These are phyloP conservation scores for Eciton burchellii DNA, from an alignment of 1,140 invertebrate genomes.

Conservation along the genomic window DNA sequence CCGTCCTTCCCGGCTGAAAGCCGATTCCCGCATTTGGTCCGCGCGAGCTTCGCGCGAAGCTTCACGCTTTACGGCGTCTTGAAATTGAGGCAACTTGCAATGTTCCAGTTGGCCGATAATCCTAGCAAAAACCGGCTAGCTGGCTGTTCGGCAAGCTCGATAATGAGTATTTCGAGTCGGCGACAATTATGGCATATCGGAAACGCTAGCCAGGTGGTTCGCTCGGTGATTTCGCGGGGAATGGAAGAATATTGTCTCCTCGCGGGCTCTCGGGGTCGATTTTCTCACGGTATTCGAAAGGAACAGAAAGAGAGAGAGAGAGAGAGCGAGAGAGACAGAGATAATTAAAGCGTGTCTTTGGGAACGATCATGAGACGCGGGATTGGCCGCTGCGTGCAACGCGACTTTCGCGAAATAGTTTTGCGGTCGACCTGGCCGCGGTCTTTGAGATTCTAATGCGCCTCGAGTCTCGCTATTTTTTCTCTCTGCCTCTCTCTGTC, in stretches of 20 bases:
- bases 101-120: conserved; percentile 38
- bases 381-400: conserved; percentile 61
- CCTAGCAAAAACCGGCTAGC: conserved; percentile 32
- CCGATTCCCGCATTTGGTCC: background rate
- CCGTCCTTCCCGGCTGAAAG: background rate
- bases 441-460: conserved; percentile 52
- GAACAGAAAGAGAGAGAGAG: too few species aligned
- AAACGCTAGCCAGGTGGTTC: background rate
- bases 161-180: conserved; percentile 34
- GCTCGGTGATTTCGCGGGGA: conserved; percentile 1
- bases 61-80: background rate
- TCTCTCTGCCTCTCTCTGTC: too few species aligned
- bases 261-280: conserved; percentile 17
- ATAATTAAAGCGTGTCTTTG: conserved; percentile 73
- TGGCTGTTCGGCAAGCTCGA: conserved; percentile 1
- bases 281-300: conserved; percentile 67
- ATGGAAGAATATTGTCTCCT: conserved; percentile 36
- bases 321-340: conserved; percentile 35
- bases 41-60: background rate
- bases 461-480: background rate
- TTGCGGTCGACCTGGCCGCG: conserved; percentile 49
- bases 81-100: background rate
- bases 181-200: conserved; percentile 41
- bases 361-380: conserved; percentile 58
- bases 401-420: conserved; percentile 69